A percentile compares a stretch with the other conserved stretches of the same genome.
phyloP scores from a whole-genome alignment of 2,797 vertebrate species.

The Molothrus ater region DNA sequence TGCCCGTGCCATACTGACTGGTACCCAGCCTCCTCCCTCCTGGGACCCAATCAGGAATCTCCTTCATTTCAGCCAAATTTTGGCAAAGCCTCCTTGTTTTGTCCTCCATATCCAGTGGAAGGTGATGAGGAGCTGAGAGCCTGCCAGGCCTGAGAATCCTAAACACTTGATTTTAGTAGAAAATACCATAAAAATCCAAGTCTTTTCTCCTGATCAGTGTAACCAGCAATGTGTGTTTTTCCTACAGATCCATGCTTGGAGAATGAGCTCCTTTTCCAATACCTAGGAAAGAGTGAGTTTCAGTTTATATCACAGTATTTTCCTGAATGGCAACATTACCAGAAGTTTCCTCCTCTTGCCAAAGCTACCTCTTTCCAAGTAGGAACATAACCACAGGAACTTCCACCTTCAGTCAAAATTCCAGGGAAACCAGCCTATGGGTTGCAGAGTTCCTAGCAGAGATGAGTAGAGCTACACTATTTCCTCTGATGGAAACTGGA shows the following conservation, averaged over 20 bases:
- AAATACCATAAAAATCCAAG: not conserved
- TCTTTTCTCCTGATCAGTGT: not conserved
- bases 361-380: not conserved
- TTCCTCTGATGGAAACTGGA: not conserved
- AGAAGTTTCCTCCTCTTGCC: not conserved
- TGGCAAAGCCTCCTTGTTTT: not conserved
- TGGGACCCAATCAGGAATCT: not conserved
- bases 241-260: not conserved
- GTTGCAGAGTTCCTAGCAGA: not conserved
- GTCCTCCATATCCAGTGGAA: not conserved
- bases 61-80: not conserved
- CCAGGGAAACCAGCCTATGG: not conserved
- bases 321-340: not conserved
- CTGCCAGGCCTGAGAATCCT: not conserved
- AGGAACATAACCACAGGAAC: not conserved
- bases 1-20: not conserved
- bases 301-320: not conserved
- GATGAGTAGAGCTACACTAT: not conserved
- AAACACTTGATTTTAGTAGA: not conserved
- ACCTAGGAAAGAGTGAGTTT: not conserved
- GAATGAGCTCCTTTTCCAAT: not conserved
- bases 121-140: not conserved
- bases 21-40: not conserved
- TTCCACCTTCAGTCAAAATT: not conserved
- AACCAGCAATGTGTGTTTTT: not conserved